These are phyloP conservation scores for Chloroceryle aenea DNA, from an alignment of 2,113 vertebrate genomes.

Conservation along the genomic window DNA sequence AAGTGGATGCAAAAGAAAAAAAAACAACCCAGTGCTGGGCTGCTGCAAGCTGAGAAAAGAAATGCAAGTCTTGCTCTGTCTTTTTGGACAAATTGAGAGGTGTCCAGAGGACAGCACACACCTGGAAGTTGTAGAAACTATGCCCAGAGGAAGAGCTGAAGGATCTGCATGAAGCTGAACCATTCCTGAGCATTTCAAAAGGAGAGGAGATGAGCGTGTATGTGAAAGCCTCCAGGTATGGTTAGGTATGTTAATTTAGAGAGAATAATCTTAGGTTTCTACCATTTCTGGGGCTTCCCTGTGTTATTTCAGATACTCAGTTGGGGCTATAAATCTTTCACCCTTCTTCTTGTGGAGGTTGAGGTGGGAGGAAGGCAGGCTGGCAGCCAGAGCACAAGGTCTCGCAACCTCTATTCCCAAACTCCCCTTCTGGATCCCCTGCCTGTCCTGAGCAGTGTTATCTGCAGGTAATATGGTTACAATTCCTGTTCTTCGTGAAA, in stretches of 20 bases:
- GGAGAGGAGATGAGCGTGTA: neutral
- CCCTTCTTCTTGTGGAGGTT: neutral
- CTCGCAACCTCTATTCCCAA: neutral
- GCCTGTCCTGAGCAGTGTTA: neutral
- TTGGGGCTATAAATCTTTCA: neutral
- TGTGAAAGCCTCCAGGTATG: neutral
- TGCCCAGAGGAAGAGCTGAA: neutral
- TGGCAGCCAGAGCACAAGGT: neutral
- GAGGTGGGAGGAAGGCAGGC: neutral
- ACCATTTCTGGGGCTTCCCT: neutral
- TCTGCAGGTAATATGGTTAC: neutral
- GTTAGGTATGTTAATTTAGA: neutral
- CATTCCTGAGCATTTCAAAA: neutral
- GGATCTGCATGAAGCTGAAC: neutral
- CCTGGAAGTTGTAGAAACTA: neutral
- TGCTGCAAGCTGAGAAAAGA: neutral
- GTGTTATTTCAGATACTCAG: neutral
- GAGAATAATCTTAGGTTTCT: neutral
- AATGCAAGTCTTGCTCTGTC: neutral
- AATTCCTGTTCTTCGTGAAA: neutral
- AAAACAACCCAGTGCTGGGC: neutral
- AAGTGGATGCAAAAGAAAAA: neutral
- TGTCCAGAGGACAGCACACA: neutral
- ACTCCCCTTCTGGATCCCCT: neutral
- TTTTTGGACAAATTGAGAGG: neutral